Base-by-base conservation (phyloP, 2,113 vertebrate species). In the Tinamus guttatus region DNA sequence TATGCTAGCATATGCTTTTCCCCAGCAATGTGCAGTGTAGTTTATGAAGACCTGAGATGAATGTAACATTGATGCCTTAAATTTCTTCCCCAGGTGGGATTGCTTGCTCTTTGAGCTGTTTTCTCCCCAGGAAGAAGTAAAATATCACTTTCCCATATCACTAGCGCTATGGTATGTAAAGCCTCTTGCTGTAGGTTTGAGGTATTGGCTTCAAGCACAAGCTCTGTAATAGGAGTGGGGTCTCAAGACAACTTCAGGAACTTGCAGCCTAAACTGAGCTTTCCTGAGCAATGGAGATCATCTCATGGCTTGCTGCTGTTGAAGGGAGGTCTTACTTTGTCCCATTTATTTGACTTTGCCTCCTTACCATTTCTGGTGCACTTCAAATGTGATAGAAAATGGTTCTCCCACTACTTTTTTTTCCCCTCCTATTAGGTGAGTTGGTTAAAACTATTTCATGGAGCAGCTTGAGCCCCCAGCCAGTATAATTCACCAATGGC, bases 61-160 rank as follows among this genome's bases (percentile, higher is more conserved):
- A 92, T 93, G 87, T 94, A 79, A 91, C 47, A 51, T 68, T 60
- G 28, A 89, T 90, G 90, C 94, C 86, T 95, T 97, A 92, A 73
- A 63, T 79, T 49, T 79, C 8, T 71, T 69, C 65, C 41, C 63
- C 38, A 13, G 4, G 11, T 78, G 86, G 43, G 34, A 68, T 71
- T 40, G 21, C 34, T 81, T 85, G 51, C 22, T 75, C 4, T 85
- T 59, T 28, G n/a, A 80, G 36, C 54, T 59, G 9, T 63, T 77
- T 64, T 78, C 38, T 13, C 45, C 47, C 21, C 70, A 32, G 75
- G 27, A 28, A 54, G 45, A 85, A 81, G 24, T 77, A 68, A 83
- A 86, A 75, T 52, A 14, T 7, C 17, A 1, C 2, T 91, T 95
- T 88, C 43, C 34, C 7, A n/a, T n/a, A n/a, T n/a, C n/a, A n/a